phyloP scores from a whole-genome alignment of 2,113 vertebrate genomes.

The Mus spicilegus region DNA sequence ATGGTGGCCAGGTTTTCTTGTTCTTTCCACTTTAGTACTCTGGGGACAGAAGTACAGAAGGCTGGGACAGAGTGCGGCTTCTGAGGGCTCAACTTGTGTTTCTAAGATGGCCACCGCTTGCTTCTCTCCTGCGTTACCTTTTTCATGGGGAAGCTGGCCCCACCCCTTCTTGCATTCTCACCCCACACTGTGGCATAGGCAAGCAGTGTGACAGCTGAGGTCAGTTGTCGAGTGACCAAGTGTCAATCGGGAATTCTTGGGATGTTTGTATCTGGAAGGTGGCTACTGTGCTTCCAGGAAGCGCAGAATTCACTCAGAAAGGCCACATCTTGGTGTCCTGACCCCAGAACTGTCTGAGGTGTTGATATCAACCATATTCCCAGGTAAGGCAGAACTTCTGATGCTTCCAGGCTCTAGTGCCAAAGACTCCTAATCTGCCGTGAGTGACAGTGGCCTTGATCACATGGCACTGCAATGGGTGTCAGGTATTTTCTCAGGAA shows the following conservation, averaged over 20 bases:
- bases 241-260: background rate
- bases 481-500: background rate
- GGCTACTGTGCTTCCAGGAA: background rate
- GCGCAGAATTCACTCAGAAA: background rate
- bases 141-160: no score
- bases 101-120: no score
- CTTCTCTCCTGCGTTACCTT: background rate
- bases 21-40: background rate
- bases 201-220: background rate
- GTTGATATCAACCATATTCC: background rate
- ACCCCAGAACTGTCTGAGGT: background rate
- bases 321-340: background rate
- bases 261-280: background rate
- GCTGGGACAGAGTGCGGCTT: background rate
- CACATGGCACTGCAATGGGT: fast-evolving
- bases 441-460: fast-evolving
- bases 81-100: background rate
- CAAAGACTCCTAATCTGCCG: no score
- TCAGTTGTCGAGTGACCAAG: background rate
- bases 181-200: background rate
- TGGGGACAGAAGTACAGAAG: background rate
- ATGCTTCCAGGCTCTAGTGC: background rate
- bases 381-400: background rate
- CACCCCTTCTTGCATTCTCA: background rate
- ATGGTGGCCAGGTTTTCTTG: background rate